phyloP scores from a whole-genome alignment of 2,888 invertebrate species.

The Xestia sexstrigata region DNA sequence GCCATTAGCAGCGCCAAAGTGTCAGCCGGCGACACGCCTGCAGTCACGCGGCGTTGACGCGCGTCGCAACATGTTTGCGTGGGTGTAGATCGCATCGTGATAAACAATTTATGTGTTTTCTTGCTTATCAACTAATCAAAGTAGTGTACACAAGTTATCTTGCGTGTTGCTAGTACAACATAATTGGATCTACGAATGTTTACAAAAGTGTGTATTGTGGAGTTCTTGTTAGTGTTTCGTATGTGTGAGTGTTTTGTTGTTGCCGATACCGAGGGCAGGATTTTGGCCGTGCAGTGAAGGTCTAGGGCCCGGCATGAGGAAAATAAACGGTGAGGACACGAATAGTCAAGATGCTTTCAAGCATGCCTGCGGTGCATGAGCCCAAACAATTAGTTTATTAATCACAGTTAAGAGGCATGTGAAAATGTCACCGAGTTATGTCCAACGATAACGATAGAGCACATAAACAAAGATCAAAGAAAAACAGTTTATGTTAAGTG shows the following conservation, averaged over 20 bases:
- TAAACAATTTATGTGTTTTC: constrained; percentile 86
- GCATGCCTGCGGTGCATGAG: constrained; percentile 61
- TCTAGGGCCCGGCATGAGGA: constrained; percentile 87
- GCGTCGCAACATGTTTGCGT: constrained; percentile 88
- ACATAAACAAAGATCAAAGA: constrained; percentile 68
- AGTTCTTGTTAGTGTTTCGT: constrained; percentile 82
- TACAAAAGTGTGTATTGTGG: constrained; percentile 77
- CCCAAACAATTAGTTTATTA: constrained; percentile 59
- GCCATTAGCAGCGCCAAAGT: constrained; percentile 81
- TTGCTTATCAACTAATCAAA: constrained; percentile 81
- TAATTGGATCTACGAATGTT: constrained; percentile 70
- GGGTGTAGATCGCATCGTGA: constrained; percentile 87
- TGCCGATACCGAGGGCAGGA: constrained; percentile 83
- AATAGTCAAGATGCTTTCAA: constrained; percentile 60
- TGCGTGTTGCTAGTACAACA: constrained; percentile 69
- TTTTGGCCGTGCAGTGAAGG: constrained; percentile 87
- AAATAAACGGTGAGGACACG: constrained; percentile 87
- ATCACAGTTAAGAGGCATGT: constrained; percentile 74
- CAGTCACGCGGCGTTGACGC: constrained; percentile 90
- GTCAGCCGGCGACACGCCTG: constrained; percentile 87
- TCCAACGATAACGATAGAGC: constrained; percentile 73
- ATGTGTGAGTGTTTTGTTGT: constrained; percentile 88
- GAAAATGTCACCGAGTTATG: constrained; percentile 75
- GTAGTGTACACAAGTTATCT: constrained; percentile 75
- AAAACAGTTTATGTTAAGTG: constrained; percentile 25